These are phyloP conservation scores for Tringa solitaria DNA, from an alignment of 2,113 vertebrate genomes.

Conservation along the genomic window DNA sequence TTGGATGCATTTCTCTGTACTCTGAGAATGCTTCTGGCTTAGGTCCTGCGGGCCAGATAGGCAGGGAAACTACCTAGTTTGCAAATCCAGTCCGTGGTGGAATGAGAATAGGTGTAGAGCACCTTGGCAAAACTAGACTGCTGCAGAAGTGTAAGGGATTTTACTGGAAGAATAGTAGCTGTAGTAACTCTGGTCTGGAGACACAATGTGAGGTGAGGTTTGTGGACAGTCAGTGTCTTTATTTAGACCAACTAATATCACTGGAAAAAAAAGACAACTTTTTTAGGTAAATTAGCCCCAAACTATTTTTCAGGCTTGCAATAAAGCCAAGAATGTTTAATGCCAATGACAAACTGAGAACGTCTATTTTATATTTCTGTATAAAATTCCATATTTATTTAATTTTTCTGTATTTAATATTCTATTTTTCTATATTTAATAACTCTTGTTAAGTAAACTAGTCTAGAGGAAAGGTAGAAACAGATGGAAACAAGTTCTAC, in stretches of 20 bases:
- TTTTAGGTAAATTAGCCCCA: neutral
- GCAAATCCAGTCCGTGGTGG: neutral
- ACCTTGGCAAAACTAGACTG: neutral
- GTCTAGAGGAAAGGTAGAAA: neutral
- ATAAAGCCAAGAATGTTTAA: neutral
- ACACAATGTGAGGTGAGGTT: neutral
- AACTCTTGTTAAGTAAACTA: neutral
- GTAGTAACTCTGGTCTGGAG: neutral
- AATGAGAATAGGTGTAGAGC: conserved; percentile 26
- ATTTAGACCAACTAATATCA: neutral
- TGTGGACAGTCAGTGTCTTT: neutral
- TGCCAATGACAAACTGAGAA: neutral
- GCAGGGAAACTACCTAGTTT: conserved; percentile 53
- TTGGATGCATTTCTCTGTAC: neutral
- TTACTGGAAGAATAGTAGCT: neutral
- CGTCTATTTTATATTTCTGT: too few species aligned
- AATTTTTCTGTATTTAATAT: too few species aligned
- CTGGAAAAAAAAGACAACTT: neutral
- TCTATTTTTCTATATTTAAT: neutral
- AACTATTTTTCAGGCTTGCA: neutral
- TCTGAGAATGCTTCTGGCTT: conserved; percentile 26
- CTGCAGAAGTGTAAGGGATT: neutral
- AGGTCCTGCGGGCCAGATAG: neutral
- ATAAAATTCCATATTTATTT: too few species aligned
- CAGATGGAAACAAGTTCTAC: neutral